These are phyloP conservation scores for Rhyzopertha dominica DNA, from an alignment of 1,140 invertebrate genomes.

Conservation along the genomic window DNA sequence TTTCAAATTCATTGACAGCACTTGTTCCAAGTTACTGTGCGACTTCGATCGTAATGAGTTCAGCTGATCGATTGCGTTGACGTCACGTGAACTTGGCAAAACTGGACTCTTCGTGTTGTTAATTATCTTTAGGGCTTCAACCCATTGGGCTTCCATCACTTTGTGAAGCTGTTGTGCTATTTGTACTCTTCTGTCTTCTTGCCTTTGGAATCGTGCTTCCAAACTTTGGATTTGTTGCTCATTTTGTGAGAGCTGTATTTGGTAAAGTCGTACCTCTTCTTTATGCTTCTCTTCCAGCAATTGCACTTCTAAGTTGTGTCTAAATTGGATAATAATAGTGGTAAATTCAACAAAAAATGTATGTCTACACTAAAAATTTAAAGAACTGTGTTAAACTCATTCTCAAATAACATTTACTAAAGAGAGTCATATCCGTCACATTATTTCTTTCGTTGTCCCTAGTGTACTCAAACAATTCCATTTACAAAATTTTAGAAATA, in stretches of 20 bases:
- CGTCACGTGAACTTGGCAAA: slow-evolving; percentile 16
- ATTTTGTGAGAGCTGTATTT: slow-evolving; percentile 61
- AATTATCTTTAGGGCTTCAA: slow-evolving; percentile 67
- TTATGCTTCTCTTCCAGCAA: slow-evolving; percentile 71
- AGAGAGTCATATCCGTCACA: too few species aligned
- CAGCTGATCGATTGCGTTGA: slow-evolving; percentile 26
- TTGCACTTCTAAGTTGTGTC: slow-evolving; percentile 66
- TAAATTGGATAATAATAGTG: too few species aligned
- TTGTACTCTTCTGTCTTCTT: slow-evolving; percentile 53
- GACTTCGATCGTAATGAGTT: slow-evolving; percentile 29
- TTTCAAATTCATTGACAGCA: slow-evolving; percentile 16
- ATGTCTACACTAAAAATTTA: too few species aligned
- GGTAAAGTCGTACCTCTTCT: slow-evolving; percentile 65
- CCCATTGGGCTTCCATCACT: slow-evolving; percentile 76
- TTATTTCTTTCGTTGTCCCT: too few species aligned
- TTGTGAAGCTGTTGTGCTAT: slow-evolving; percentile 68
- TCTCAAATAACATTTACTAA: too few species aligned
- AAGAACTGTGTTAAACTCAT: too few species aligned
- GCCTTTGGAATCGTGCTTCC: slow-evolving; percentile 54
- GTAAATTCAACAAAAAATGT: too few species aligned
- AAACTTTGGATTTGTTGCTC: slow-evolving; percentile 58
- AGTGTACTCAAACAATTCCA: too few species aligned
- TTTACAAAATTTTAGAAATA: too few species aligned
- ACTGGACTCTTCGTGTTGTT: slow-evolving; percentile 38
- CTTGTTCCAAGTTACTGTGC: slow-evolving; percentile 33